Percentiles rank a stretch among this genome's conserved stretches.
Conservation (phyloP, 2,113 vertebrate genomes). For the Perognathus longimembris region DNA sequence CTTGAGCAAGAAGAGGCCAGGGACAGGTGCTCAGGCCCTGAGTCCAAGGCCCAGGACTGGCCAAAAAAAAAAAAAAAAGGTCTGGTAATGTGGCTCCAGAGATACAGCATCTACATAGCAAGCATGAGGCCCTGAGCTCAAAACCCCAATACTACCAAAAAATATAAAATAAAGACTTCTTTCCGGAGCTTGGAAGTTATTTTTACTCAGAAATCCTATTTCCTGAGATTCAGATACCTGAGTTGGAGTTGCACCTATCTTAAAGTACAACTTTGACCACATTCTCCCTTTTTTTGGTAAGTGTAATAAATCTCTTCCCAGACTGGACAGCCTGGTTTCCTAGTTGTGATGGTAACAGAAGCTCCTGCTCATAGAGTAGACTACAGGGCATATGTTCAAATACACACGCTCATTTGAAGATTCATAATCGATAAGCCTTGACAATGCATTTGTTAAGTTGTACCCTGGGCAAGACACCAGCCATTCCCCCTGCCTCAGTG, state of each 20-base stretch:
- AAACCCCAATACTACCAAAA: too few species aligned
- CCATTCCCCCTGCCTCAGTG: not conserved
- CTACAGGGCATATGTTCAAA: not conserved
- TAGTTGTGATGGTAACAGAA: not conserved
- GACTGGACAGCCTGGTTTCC: not conserved
- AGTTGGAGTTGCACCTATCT: not conserved
- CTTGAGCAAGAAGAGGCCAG: too few species aligned
- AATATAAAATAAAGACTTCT: not conserved
- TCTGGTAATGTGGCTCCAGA: too few species aligned
- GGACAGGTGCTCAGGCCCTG: too few species aligned
- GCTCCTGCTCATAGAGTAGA: not conserved
- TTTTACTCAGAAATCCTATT: slow-evolving; percentile 43
- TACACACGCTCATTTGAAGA: not conserved
- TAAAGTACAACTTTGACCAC: not conserved
- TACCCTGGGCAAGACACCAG: not conserved
- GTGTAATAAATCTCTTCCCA: not conserved
- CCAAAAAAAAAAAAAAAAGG: too few species aligned
- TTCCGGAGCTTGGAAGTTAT: not conserved
- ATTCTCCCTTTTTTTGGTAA: not conserved
- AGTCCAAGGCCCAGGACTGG: too few species aligned
- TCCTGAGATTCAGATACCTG: slow-evolving; percentile 2
- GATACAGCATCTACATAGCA: too few species aligned
- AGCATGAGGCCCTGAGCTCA: too few species aligned
- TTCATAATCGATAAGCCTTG: not conserved
- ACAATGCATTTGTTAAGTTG: not conserved